Evolutionary conservation across 64 coral and sea anemone species (phyloP).

Genomic region (Platygyra sinensis): DNA sequence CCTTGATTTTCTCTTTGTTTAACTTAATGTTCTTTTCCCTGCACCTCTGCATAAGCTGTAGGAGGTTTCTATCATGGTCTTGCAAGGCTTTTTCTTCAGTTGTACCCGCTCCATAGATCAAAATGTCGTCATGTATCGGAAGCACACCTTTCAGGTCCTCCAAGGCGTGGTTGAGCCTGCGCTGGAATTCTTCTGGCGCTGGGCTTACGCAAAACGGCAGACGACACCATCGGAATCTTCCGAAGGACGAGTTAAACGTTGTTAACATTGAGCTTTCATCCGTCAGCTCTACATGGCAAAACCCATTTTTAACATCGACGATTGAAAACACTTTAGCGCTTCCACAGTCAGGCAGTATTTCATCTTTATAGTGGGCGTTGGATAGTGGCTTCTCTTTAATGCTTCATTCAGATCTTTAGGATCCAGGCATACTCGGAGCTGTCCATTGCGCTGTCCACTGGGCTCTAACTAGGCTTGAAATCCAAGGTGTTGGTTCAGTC

Average conservation of each 20-base stretch:
- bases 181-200: constrained; percentile 22
- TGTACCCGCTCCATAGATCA: background rate
- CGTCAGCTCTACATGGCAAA: constrained; percentile 3
- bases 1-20: background rate
- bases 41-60: background rate
- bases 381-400: constrained; percentile 16
- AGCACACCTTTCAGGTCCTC: constrained; percentile 5
- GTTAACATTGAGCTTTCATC: constrained; percentile 20
- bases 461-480: constrained; percentile 29
- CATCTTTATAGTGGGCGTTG: background rate
- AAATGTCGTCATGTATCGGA: constrained; percentile 5
- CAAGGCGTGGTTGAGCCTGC: constrained; percentile 2
- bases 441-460: constrained; percentile 39
- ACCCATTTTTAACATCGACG: constrained; percentile 6
- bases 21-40: constrained; percentile 1
- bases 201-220: constrained; percentile 2
- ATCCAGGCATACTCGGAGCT: constrained; percentile 6
- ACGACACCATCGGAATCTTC: constrained; percentile 22
- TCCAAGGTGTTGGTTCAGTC: constrained; percentile 31
- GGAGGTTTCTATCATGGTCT: constrained; percentile 14
- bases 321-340: constrained; percentile 24
- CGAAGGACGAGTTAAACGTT: constrained; percentile 21
- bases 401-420: constrained; percentile 18
- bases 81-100: background rate
- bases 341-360: constrained; percentile 1